Evolutionary conservation across 2,888 invertebrate species (phyloP).

Genomic region (Crossocerus cetratus): DNA sequence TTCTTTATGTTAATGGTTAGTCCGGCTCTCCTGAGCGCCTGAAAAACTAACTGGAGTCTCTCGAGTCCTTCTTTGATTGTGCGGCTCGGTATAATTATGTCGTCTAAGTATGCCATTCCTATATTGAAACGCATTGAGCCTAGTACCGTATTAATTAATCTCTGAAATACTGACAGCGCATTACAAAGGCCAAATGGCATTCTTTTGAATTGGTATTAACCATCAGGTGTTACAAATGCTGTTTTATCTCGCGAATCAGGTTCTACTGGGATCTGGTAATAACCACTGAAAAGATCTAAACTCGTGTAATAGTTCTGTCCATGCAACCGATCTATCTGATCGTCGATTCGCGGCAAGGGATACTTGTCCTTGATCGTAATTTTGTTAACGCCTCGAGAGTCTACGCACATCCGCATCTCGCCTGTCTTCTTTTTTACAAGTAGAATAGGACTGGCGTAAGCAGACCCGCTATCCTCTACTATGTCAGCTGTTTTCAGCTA

Average conservation of each 20-base stretch:
- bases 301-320: constrained; percentile 62
- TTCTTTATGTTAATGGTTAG: constrained; percentile 59
- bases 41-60: constrained; percentile 16
- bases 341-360: constrained; percentile 69
- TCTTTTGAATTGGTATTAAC: constrained; percentile 16
- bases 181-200: constrained; percentile 61
- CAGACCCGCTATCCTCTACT: constrained; percentile 32
- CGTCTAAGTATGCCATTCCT: constrained; percentile 9
- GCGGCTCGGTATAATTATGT: not conserved
- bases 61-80: constrained; percentile 15
- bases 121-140: constrained; percentile 22
- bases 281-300: constrained; percentile 64
- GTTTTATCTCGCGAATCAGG: no score
- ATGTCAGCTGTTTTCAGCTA: constrained; percentile 21
- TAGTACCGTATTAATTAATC: not conserved
- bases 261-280: constrained; percentile 65
- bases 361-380: constrained; percentile 66
- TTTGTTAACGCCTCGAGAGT: constrained; percentile 64
- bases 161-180: constrained; percentile 37
- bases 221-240: no score
- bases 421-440: constrained; percentile 52
- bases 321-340: constrained; percentile 66
- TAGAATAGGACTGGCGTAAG: constrained; percentile 45
- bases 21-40: constrained; percentile 24
- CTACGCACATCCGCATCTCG: constrained; percentile 53